Conservation (phyloP, 2,797 vertebrate species). For the Dendrocincla fuliginosa region DNA sequence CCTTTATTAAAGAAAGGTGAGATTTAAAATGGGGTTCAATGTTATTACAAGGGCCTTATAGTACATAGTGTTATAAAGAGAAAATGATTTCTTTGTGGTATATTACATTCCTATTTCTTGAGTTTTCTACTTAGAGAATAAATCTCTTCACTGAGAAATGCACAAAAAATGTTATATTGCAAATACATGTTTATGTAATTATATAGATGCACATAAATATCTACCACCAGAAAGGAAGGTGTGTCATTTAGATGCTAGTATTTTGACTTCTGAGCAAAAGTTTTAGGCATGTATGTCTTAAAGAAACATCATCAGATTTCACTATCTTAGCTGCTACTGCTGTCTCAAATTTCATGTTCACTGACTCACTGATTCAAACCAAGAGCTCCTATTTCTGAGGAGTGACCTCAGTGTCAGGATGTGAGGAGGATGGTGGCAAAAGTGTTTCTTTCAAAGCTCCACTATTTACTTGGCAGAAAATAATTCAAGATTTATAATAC, state of each 20-base stretch:
- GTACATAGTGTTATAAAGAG: background rate
- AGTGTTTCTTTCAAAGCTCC: background rate
- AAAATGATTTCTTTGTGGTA: background rate
- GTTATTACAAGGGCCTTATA: background rate
- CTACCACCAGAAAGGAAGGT: slow-evolving; percentile 9
- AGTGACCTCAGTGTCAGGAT: slow-evolving; percentile 19
- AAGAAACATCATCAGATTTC: slow-evolving; percentile 51
- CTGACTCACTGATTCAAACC: slow-evolving; percentile 54
- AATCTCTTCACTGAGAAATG: background rate
- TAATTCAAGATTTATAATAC: background rate
- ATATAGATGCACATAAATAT: background rate
- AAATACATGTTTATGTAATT: background rate
- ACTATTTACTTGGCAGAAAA: background rate
- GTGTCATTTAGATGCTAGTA: slow-evolving; percentile 23
- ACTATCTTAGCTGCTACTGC: background rate
- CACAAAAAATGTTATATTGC: background rate
- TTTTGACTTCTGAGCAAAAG: slow-evolving; percentile 26
- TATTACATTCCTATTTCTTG: background rate
- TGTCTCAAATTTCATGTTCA: slow-evolving; percentile 39
- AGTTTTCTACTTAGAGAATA: background rate
- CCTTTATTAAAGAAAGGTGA: background rate
- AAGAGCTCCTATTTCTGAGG: slow-evolving; percentile 46
- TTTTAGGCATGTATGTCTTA: background rate
- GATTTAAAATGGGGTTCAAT: background rate
- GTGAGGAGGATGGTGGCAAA: background rate